phyloP scores from a whole-genome alignment of 1,140 invertebrate species.

The Hermatobates lingyangjiaoensis region DNA sequence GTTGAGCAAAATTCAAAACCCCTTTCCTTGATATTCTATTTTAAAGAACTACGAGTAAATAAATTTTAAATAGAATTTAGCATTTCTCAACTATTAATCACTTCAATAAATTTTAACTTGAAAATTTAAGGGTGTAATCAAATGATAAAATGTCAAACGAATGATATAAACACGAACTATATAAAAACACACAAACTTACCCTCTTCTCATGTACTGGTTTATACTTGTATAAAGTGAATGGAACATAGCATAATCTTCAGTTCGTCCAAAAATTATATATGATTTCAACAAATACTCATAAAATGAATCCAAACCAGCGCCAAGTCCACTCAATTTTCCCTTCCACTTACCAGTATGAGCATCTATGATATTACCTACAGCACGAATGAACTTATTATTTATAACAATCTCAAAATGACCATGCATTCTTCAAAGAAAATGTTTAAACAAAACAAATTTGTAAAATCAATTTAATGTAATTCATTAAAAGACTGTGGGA shows the following conservation, averaged over 20 bases:
- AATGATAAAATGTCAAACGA: not conserved
- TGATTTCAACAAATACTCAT: conserved; percentile 95
- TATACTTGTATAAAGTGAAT: conserved; percentile 45
- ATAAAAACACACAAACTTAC: conserved; percentile 23
- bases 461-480: too few species aligned
- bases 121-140: too few species aligned
- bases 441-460: too few species aligned
- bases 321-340: conserved; percentile 53
- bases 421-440: too few species aligned
- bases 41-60: too few species aligned
- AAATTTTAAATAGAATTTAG: too few species aligned
- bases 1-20: too few species aligned
- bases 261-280: conserved; percentile 60
- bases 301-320: conserved; percentile 92
- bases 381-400: conserved; percentile 23
- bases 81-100: too few species aligned
- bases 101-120: too few species aligned
- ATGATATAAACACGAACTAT: not conserved
- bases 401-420: conserved; percentile 26
- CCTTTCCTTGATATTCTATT: too few species aligned
- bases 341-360: conserved; percentile 85
- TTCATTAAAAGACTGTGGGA: too few species aligned
- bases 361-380: conserved; percentile 88
- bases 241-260: conserved; percentile 76
- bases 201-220: conserved; percentile 41